Percentiles rank a stretch among this genome's conserved stretches.
phyloP scores from a whole-genome alignment of 2,888 invertebrate genomes.

The Oscheius onirici region DNA sequence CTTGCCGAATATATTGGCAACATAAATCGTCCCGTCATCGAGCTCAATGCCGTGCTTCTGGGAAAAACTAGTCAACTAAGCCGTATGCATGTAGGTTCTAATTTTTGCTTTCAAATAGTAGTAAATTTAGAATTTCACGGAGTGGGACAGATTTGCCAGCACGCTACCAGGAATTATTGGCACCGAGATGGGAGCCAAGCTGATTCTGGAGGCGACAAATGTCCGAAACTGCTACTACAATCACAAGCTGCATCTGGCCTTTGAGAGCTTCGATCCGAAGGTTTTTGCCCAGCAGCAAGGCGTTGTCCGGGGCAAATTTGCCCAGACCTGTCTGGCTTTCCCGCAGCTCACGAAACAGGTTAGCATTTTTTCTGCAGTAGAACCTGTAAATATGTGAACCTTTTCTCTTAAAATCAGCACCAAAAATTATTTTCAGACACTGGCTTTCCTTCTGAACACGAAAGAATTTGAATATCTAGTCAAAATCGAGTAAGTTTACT shows the following conservation, averaged over 20 bases:
- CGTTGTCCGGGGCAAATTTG: background rate
- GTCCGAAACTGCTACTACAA: slow-evolving; percentile 12
- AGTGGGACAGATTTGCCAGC: background rate
- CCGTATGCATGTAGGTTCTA: slow-evolving; percentile 25
- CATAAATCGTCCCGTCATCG: slow-evolving; percentile 25
- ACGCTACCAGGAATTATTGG: background rate
- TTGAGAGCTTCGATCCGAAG: background rate
- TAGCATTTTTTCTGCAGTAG: too few relatives aligned
- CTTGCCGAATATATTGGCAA: slow-evolving; percentile 26
- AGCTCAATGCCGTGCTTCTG: slow-evolving; percentile 40
- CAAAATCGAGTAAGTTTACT: slow-evolving; percentile 30
- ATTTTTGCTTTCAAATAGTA: background rate
- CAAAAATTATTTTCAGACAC: slow-evolving; percentile 25
- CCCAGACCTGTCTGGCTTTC: background rate
- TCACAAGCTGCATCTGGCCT: background rate
- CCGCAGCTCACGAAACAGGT: background rate
- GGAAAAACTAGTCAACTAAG: slow-evolving; percentile 48
- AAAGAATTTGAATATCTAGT: slow-evolving; percentile 34
- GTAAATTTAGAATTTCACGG: background rate
- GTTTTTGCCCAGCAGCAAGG: background rate
- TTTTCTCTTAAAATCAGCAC: background rate
- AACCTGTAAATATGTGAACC: too few relatives aligned
- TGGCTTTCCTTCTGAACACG: slow-evolving; percentile 35
- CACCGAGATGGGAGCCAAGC: background rate
- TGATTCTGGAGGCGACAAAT: background rate